Evolutionary conservation across 1,140 invertebrate genomes (phyloP).

Genomic region (Euwallacea fornicatus): DNA sequence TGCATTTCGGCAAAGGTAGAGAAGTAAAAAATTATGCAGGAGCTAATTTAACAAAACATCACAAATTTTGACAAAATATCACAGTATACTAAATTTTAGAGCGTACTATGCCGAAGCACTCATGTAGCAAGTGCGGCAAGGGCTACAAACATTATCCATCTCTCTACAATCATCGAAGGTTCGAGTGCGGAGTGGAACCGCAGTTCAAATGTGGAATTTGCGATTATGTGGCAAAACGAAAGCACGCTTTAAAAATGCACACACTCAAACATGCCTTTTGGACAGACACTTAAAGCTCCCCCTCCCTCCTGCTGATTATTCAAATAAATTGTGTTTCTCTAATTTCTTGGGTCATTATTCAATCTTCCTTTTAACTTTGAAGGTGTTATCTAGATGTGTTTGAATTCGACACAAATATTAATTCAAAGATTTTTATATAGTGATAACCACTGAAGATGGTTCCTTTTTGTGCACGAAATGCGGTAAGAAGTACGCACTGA

Average conservation of each 20-base stretch:
- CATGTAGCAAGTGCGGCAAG: slow-evolving; percentile 53
- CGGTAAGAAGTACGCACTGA: slow-evolving; percentile 60
- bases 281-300: no score
- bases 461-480: slow-evolving; percentile 52
- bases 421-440: slow-evolving; percentile 26
- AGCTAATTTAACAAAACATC: no score
- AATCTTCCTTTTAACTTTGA: neutral
- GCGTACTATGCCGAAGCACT: no score
- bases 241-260: slow-evolving; percentile 35
- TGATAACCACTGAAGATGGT: slow-evolving; percentile 30
- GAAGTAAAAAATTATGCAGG: no score
- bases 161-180: slow-evolving; percentile 64
- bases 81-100: no score
- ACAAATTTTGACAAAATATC: no score
- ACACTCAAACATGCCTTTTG: slow-evolving; percentile 25
- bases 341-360: neutral
- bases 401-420: no score
- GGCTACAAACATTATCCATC: slow-evolving; percentile 60
- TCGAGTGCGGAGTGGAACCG: slow-evolving; percentile 61
- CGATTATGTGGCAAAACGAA: slow-evolving; percentile 28
- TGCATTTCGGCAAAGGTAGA: no score
- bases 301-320: no score
- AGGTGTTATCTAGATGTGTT: no score
- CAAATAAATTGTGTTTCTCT: neutral
- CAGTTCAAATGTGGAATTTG: slow-evolving; percentile 37